Base-by-base conservation (phyloP, 2,888 invertebrate genomes). In the Hermaeophaga mercurialis region DNA sequence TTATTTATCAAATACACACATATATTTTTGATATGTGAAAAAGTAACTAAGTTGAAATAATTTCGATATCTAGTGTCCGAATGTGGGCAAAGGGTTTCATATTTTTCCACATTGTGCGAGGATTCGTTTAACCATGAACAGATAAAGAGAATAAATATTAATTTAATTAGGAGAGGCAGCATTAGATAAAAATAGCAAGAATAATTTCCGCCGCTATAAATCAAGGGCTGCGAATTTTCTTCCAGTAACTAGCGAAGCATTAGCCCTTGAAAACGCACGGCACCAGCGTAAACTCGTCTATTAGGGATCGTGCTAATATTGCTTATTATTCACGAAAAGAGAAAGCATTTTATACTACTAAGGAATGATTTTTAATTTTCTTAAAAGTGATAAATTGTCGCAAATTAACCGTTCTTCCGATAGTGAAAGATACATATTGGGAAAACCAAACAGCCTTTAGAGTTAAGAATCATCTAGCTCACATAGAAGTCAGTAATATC, bases 101-200 rank as follows among this genome's bases (percentile, higher is more conserved):
- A 39, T 39, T 39, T 39, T 39, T 19, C 39, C 39, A 39, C 19
- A 39, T 11, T 22, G 11, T 6, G 18, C 22, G 12, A 39, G 39
- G 19, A 39, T 39, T 39, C 39, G 19, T 22, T 39, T 39, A 39
- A 12, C 12, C 12, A 39, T 39, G 39, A 18, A 19, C 39, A 39
- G 39, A 39, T 39, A 39, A 39, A 39, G n/a, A 19, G 11, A 39
- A 39, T 39, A 39, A 39, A 39, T 39, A 39, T 39, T 39, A 39
- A 39, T 39, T 39, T 39, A 39, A 38, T 49, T 39, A 49, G 28
- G 26, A 18, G 12, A 38, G 28, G 48, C 26, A 17, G 26, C 24
- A 38, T 49, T 49, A 38, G 39, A 49, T 49, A 38, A 49, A 49
- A 49, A 49, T 49, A 49, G 39, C 26, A 38, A 49, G 28, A 38